Conservation (phyloP, 1,140 invertebrate genomes). For the Heliconius himera region DNA sequence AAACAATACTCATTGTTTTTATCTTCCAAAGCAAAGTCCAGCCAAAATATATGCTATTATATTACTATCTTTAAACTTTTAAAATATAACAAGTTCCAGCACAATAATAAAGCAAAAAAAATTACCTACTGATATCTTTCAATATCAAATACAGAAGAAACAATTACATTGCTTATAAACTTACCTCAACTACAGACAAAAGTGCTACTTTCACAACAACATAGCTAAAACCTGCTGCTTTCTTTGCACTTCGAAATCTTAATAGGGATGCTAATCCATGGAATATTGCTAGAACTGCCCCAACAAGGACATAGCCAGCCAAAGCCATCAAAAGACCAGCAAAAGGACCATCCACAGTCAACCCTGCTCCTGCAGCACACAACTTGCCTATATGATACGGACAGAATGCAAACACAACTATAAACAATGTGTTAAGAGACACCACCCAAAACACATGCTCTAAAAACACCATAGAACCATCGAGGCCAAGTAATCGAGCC, state of each 20-base stretch:
- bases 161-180: constrained; percentile 30
- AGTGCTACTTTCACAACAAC: constrained; percentile 93
- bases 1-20: not conserved
- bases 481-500: constrained; percentile 97
- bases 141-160: constrained; percentile 18
- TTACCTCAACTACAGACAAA: constrained; percentile 75
- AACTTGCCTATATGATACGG: constrained; percentile 97
- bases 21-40: not conserved
- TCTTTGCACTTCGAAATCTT: constrained; percentile 89
- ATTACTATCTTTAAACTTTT: not conserved
- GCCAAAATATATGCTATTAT: not conserved
- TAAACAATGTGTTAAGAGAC: constrained; percentile 97
- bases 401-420: constrained; percentile 96
- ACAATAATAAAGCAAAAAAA: not conserved
- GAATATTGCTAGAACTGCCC: constrained; percentile 90
- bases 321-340: constrained; percentile 96
- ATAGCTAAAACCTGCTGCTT: constrained; percentile 96
- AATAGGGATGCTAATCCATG: constrained; percentile 90
- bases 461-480: constrained; percentile 97
- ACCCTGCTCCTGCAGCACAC: constrained; percentile 88
- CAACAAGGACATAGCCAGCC: constrained; percentile 96
- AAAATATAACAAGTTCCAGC: not conserved
- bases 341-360: constrained; percentile 92
- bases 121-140: not conserved
- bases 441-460: constrained; percentile 99